Conservation (phyloP, 2,797 vertebrate species). For the Loriculus beryllinus region DNA sequence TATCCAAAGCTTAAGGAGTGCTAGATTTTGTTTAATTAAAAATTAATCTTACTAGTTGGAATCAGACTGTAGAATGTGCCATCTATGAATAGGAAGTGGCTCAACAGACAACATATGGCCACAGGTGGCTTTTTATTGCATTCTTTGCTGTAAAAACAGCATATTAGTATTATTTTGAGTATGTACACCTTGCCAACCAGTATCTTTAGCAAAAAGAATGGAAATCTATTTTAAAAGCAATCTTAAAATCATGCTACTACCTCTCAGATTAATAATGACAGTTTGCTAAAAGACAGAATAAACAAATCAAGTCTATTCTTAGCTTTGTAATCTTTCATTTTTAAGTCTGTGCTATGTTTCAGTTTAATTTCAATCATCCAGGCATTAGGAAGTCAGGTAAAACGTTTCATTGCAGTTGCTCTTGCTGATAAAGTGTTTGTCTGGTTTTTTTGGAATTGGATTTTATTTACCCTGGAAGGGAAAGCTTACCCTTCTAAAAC, state of each 20-base stretch:
- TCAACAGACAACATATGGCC: background rate
- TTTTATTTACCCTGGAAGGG: background rate
- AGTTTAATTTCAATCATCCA: background rate
- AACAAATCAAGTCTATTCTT: background rate
- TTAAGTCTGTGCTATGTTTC: background rate
- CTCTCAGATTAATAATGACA: background rate
- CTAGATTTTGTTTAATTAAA: background rate
- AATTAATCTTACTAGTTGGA: background rate
- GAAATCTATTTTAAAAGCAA: background rate
- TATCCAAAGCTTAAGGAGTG: background rate
- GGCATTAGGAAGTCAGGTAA: background rate
- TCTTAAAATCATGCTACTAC: background rate
- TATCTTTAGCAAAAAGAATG: background rate
- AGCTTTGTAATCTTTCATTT: background rate
- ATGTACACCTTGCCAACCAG: background rate
- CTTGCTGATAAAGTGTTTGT: background rate
- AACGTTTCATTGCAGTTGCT: background rate
- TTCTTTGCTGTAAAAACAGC: background rate
- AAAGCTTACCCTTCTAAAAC: background rate
- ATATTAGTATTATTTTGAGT: background rate
- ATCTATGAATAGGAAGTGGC: background rate
- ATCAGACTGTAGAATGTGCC: background rate
- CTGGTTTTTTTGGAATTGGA: fast-evolving
- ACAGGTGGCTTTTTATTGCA: background rate
- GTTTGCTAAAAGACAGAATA: background rate